A percentile compares a stretch with the other conserved stretches of the same genome.
phyloP scores from a whole-genome alignment of 2,888 invertebrate species.

The Drosophila cognata region DNA sequence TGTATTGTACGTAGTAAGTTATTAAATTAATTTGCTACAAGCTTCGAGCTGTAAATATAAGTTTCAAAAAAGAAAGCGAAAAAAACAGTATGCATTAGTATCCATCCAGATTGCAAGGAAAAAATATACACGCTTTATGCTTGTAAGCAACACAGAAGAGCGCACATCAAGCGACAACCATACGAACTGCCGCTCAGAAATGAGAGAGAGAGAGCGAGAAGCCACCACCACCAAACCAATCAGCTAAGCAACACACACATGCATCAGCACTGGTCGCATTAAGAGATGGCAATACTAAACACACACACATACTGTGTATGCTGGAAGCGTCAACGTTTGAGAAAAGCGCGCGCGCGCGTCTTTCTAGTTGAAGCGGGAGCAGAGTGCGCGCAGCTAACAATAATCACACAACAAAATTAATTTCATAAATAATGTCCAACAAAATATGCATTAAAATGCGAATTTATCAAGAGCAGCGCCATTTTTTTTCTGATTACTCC shows the following conservation, averaged over 20 bases:
- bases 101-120: background rate
- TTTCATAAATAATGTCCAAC: slow-evolving; percentile 34
- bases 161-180: slow-evolving; percentile 10
- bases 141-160: slow-evolving; percentile 1
- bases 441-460: slow-evolving; percentile 14
- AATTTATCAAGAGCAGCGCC: slow-evolving; percentile 39
- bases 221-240: slow-evolving; percentile 42
- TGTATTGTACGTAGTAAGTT: slow-evolving; percentile 52
- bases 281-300: slow-evolving; percentile 60
- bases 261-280: slow-evolving; percentile 32
- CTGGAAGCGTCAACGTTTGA: slow-evolving; percentile 28
- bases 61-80: background rate
- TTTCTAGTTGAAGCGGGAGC: slow-evolving; percentile 30
- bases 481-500: slow-evolving; percentile 48
- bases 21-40: slow-evolving; percentile 56
- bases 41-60: slow-evolving; percentile 64
- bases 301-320: slow-evolving; percentile 4
- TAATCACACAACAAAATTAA: slow-evolving; percentile 57
- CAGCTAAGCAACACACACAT: slow-evolving; percentile 11
- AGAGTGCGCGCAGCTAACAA: slow-evolving; percentile 72
- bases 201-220: slow-evolving; percentile 41
- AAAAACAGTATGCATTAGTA: slow-evolving; percentile 27
- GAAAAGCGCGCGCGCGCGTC: slow-evolving; percentile 73
- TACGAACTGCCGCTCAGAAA: slow-evolving; percentile 18
- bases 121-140: slow-evolving; percentile 6